phyloP scores from a whole-genome alignment of 2,797 vertebrate genomes.

The Cuculus canorus region DNA sequence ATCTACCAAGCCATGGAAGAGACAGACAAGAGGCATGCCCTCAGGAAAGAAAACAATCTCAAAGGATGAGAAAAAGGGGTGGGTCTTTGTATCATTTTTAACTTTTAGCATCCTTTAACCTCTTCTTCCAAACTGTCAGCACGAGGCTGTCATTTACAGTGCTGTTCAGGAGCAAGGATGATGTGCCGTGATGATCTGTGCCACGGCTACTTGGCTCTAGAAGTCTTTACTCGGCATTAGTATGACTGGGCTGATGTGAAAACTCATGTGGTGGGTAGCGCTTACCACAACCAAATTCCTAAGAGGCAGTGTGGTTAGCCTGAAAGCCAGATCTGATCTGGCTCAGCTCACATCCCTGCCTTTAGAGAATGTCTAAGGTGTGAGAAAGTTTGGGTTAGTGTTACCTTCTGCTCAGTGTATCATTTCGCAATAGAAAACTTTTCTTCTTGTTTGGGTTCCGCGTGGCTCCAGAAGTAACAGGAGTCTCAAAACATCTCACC shows the following conservation, averaged over 20 bases:
- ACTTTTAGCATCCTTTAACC: background rate
- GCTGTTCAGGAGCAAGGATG: background rate
- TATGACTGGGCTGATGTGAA: background rate
- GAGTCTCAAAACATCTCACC: background rate
- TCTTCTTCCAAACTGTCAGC: background rate
- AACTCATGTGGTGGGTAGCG: background rate
- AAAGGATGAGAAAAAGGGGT: background rate
- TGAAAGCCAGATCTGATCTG: conserved; percentile 34
- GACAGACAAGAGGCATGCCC: background rate
- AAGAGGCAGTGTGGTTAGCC: background rate
- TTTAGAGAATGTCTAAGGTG: background rate
- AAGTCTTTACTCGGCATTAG: background rate
- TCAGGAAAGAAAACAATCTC: background rate
- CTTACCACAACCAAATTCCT: background rate
- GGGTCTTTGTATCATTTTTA: background rate
- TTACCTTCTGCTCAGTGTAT: background rate
- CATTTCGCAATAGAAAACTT: background rate
- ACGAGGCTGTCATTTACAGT: fast-evolving
- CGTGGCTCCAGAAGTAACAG: background rate
- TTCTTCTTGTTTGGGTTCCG: background rate
- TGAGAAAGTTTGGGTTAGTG: background rate
- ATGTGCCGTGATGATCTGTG: background rate
- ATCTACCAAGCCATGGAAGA: background rate
- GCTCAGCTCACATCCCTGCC: background rate
- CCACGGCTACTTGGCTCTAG: background rate